Base-by-base conservation (phyloP, 2,888 invertebrate genomes). In the Drosophila neonasuta region DNA sequence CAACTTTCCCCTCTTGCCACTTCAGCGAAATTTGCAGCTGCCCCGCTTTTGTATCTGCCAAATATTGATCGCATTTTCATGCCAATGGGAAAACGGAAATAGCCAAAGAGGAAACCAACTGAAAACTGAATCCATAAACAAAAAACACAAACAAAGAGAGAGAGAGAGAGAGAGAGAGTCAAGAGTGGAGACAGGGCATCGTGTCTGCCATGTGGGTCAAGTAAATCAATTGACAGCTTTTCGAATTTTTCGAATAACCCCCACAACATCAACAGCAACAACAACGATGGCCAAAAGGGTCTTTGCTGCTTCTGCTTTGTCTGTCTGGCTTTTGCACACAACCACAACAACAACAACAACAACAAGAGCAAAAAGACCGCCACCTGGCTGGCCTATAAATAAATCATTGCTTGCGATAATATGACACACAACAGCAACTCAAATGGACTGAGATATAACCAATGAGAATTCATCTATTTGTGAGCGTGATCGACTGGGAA, bases 211-310 rank as follows among this genome's bases (percentile, higher is more conserved):
- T 72, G 62, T 79, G 83, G 83, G 83, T 82, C 87, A 83, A 85
- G 73, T 75, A 64, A 82, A 87, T 82, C 83, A 80, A 82, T 87
- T 84, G 82, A 74, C 85, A 81, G 80, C 69, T 68, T 69, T 68
- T 68, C 69, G 58, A 56, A 66, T 68, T 69, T 62, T 20, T 51
- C 56, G n/a, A 50, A 24, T 36, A 36, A 36, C 36, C 15, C 48
- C 52, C 41, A 9, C 54, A 30, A 45, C 29, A 30, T 6, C 34
- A 34, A 34, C n/a, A 11, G 6, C 34, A 34, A 34, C 34, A 34
- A 34, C 34, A 24, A 30, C 10, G 4, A n/a, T 34, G 50, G 17
- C 32, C 39, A 68, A 8, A 57, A 60, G 42, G 57, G 51, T 45
- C 44, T 10, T 2, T 11, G 9, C 15, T 15, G 10, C 42, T 24